Evolutionary conservation across 1,140 invertebrate genomes (phyloP).

Genomic region (Heliconius eleuchia): DNA sequence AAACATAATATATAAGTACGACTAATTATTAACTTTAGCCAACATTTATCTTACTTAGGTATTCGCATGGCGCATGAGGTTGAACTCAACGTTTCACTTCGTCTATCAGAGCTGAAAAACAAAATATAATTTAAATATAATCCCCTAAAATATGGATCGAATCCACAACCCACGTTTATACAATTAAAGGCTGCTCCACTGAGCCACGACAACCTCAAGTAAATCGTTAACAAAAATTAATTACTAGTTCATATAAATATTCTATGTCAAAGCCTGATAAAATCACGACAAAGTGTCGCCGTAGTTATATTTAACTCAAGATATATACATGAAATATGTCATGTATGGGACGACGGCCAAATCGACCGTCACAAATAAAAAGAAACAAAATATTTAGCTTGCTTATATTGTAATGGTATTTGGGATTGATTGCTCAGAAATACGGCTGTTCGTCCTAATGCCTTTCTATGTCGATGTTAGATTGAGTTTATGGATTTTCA

Average conservation of each 20-base stretch:
- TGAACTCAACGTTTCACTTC: too few species aligned
- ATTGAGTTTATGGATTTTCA: neutral
- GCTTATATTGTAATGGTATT: slow-evolving; percentile 24
- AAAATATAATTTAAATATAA: too few species aligned
- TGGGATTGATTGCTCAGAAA: slow-evolving; percentile 20
- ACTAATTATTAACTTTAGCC: too few species aligned
- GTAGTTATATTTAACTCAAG: slow-evolving; percentile 25
- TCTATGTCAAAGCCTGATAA: slow-evolving; percentile 13
- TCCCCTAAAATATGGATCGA: too few species aligned
- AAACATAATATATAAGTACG: too few species aligned
- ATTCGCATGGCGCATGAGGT: too few species aligned
- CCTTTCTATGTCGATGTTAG: neutral
- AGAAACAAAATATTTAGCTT: slow-evolving; percentile 26
- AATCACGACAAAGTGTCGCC: slow-evolving; percentile 29
- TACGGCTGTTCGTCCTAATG: neutral
- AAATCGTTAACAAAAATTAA: neutral
- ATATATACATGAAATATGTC: slow-evolving; percentile 34
- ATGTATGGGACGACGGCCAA: slow-evolving; percentile 24
- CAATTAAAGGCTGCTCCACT: neutral
- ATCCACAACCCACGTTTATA: too few species aligned
- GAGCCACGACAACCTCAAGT: neutral
- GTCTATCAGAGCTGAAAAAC: too few species aligned
- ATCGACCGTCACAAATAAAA: slow-evolving; percentile 28
- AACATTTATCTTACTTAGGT: too few species aligned
- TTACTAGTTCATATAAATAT: slow-evolving; percentile 16